phyloP scores from a whole-genome alignment of 1,140 invertebrate species.

The Mactra quadrangularis region DNA sequence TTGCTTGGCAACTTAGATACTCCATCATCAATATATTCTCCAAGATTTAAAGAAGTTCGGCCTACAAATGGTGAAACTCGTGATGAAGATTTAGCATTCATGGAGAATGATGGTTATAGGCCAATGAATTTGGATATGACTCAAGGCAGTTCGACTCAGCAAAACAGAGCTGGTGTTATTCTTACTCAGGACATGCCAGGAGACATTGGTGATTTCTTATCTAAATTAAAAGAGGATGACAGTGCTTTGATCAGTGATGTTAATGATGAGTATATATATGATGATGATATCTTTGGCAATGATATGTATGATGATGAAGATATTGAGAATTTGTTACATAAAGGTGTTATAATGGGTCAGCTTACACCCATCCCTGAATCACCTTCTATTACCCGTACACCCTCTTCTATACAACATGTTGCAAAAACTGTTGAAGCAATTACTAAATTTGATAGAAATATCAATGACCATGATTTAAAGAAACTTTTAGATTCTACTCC shows the following conservation, averaged over 20 bases:
- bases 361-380: constrained; percentile 77
- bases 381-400: constrained; percentile 65
- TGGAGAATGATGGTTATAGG: constrained; percentile 74
- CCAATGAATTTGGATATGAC: constrained; percentile 79
- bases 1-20: constrained; percentile 41
- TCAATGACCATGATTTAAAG: constrained; percentile 72
- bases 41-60: constrained; percentile 65
- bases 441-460: constrained; percentile 70
- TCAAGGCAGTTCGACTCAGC: constrained; percentile 44
- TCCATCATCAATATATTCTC: constrained; percentile 55
- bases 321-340: constrained; percentile 35
- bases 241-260: constrained; percentile 12
- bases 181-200: constrained; percentile 46
- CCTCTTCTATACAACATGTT: constrained; percentile 31
- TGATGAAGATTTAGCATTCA: constrained; percentile 60
- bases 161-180: constrained; percentile 55
- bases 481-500: constrained; percentile 66
- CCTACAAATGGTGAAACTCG: background rate
- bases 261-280: background rate
- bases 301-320: constrained; percentile 21
- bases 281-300: constrained; percentile 15
- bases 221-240: constrained; percentile 38
- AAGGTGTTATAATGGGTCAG: constrained; percentile 66
- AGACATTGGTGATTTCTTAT: constrained; percentile 47
- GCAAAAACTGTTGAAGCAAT: constrained; percentile 71